Conservation (phyloP, 2,888 invertebrate genomes). For the Stratiomys singularior region DNA sequence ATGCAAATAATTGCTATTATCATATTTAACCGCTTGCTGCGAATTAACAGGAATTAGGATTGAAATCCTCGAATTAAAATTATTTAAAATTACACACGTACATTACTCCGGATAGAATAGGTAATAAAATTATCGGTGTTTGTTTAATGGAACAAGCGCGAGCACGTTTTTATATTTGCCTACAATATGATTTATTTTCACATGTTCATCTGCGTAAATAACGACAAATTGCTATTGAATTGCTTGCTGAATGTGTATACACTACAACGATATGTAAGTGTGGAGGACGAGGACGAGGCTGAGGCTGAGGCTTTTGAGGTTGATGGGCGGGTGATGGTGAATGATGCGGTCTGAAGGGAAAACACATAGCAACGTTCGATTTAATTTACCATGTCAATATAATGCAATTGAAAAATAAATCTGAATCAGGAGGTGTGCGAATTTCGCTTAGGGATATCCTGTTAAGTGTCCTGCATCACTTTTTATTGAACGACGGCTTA, state of each 20-base stretch:
- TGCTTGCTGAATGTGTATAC: background rate
- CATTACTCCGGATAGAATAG: background rate
- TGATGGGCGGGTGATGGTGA: background rate
- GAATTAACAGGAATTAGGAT: slow-evolving; percentile 41
- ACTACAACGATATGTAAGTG: background rate
- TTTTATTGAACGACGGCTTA: background rate
- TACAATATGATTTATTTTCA: slow-evolving; percentile 42
- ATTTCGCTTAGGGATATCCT: background rate
- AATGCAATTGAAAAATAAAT: slow-evolving; percentile 42
- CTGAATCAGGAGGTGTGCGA: background rate
- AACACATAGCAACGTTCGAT: slow-evolving; percentile 16
- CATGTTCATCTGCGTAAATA: slow-evolving; percentile 31
- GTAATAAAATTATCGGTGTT: slow-evolving; percentile 36
- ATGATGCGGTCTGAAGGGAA: background rate
- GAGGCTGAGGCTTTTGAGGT: background rate
- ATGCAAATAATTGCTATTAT: slow-evolving; percentile 45
- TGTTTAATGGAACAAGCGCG: slow-evolving; percentile 21
- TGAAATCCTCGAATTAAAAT: slow-evolving; percentile 38
- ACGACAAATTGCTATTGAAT: slow-evolving; percentile 40
- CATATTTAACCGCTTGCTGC: slow-evolving; percentile 40
- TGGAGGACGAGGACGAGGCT: background rate
- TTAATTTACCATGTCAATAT: slow-evolving; percentile 42
- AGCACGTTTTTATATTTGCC: slow-evolving; percentile 44
- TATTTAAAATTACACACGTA: slow-evolving; percentile 35
- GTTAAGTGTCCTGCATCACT: background rate